These are phyloP conservation scores for Cephonodes hylas DNA, from an alignment of 2,888 invertebrate species.

Conservation along the genomic window DNA sequence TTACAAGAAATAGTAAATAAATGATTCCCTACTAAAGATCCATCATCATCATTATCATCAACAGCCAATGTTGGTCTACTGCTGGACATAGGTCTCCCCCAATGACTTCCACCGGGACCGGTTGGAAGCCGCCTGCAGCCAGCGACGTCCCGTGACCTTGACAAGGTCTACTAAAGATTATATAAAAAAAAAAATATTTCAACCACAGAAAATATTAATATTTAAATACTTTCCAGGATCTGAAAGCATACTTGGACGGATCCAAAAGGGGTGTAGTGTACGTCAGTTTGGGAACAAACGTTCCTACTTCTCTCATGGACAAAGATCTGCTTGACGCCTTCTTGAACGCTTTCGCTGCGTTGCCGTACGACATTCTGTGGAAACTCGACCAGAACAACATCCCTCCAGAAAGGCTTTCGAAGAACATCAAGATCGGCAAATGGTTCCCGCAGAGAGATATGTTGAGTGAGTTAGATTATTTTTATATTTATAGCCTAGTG, in stretches of 20 bases:
- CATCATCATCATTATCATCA: too few species aligned
- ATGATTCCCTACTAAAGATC: too few species aligned
- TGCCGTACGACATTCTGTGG: slow-evolving; percentile 11
- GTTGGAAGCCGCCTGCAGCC: too few species aligned
- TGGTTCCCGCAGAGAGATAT: slow-evolving; percentile 61
- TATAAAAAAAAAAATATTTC: too few species aligned
- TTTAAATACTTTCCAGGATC: neutral
- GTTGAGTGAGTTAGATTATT: slow-evolving; percentile 27
- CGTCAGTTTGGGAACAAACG: slow-evolving; percentile 10
- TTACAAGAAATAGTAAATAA: too few species aligned
- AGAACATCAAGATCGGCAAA: slow-evolving; percentile 46
- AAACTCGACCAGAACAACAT: slow-evolving; percentile 9
- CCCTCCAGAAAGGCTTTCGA: slow-evolving; percentile 16
- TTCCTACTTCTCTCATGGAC: neutral
- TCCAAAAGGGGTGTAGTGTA: slow-evolving; percentile 21
- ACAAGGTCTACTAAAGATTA: too few species aligned
- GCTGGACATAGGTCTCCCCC: too few species aligned
- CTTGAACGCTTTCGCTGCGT: neutral
- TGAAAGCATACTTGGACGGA: neutral
- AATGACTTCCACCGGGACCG: too few species aligned
- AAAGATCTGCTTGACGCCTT: neutral
- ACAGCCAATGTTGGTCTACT: too few species aligned
- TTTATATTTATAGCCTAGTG: too few species aligned
- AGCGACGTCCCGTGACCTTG: too few species aligned
- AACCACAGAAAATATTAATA: neutral